Base-by-base conservation (phyloP, 2,888 invertebrate genomes). In the Sminthurides aquaticus region DNA sequence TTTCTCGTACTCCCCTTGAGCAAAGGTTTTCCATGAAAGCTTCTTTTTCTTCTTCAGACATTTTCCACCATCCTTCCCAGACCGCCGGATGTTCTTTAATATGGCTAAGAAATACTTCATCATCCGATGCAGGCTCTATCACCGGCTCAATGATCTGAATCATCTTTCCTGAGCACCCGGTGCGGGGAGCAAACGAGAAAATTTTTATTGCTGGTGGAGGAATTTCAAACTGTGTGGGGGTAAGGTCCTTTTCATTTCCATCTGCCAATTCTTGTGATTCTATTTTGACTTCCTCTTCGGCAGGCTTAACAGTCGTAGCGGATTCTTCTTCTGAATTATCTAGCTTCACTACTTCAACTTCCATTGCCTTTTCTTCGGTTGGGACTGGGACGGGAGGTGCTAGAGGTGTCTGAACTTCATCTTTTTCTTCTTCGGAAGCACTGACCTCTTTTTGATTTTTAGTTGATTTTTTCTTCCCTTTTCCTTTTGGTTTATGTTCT, bases 201-300 rank as follows among this genome's bases (percentile, higher is more conserved):
- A 71, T 73, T 66, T 73, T 73, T 34, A 71, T 69, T 11, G 67
- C 69, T 27, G 73, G 71, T n/a, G 71, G 71, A 55, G 71, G 70
- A 22, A 63, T 57, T 56, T 68, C 62, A 57, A 65, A 62, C 22
- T 62, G 55, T 48, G 27, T 49, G 5, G 15, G 11, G n/a, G 28
- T 18, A n/a, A n/a, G n/a, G n/a, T n/a, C n/a, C 25, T 59, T 49
- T 26, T 64, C 1, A 43, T 52, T 25, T 8, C 11, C 29, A 60
- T 18, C 26, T 5, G 3, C 22, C 52, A 18, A 24, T 5, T 34
- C n/a, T 1, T 54, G 63, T 55, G 52, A 54, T 55, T 62, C 60
- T 28, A 22, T 3, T 28, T 61, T 54, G 29, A 27, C 29, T 2
- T 49, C 15, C 22, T 58, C 54, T 15, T 28, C 49, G n/a, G n/a